A percentile compares a stretch with the other conserved stretches of the same genome.
phyloP scores from a whole-genome alignment of 2,888 invertebrate species.

The Alsophila aescularia region DNA sequence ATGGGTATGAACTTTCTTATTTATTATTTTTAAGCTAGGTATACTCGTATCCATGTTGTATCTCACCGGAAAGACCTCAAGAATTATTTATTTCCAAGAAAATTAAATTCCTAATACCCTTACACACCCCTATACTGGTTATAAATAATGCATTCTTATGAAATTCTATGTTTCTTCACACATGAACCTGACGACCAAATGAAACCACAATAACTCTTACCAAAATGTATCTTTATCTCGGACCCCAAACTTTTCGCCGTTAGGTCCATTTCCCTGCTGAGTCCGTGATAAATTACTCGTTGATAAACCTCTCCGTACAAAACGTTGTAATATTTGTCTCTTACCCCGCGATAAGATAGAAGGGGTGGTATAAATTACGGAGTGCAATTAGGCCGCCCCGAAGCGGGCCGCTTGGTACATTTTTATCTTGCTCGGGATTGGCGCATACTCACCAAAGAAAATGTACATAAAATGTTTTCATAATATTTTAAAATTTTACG shows the following conservation, averaged over 20 bases:
- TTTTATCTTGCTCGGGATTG: neutral
- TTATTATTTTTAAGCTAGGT: no score
- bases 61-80: no score
- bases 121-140: no score
- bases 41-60: no score
- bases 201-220: neutral
- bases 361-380: slow-evolving; percentile 27
- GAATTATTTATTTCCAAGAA: no score
- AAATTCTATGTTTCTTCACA: no score
- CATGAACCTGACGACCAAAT: neutral
- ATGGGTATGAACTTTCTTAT: no score
- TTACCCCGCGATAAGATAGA: slow-evolving; percentile 31
- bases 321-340: slow-evolving; percentile 32
- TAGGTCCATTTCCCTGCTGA: slow-evolving; percentile 13
- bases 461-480: no score
- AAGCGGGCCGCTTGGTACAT: neutral
- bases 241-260: slow-evolving; percentile 6
- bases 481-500: no score
- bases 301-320: slow-evolving; percentile 30
- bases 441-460: no score
- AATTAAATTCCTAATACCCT: no score
- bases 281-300: slow-evolving; percentile 28
- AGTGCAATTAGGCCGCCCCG: slow-evolving; percentile 12
- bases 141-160: no score
- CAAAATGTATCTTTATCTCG: neutral